Evolutionary conservation across 2,113 vertebrate species (phyloP).

Genomic region (Rhizomys pruinosus): DNA sequence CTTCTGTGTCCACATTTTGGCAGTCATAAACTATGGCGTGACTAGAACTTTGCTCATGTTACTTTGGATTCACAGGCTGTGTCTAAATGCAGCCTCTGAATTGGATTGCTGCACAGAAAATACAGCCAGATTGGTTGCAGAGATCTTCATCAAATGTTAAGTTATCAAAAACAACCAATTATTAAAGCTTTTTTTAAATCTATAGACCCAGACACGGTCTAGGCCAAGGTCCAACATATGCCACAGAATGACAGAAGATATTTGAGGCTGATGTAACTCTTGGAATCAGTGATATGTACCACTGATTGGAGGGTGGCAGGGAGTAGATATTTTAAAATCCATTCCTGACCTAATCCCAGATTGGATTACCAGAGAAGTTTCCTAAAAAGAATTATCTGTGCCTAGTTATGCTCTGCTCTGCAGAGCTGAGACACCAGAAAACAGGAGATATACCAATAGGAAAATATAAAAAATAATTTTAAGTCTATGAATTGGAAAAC

Average conservation of each 20-base stretch:
- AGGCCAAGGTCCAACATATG: conserved; percentile 47
- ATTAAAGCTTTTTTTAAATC: conserved; percentile 72
- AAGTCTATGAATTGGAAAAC: conserved; percentile 23
- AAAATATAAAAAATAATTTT: conserved; percentile 32
- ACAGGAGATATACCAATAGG: not conserved
- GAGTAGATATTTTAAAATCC: conserved; percentile 52
- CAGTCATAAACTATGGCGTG: conserved; percentile 80
- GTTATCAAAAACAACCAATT: conserved; percentile 72
- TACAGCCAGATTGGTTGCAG: conserved; percentile 71
- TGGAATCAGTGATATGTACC: conserved; percentile 33
- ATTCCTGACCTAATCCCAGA: conserved; percentile 38
- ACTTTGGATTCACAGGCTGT: conserved; percentile 80
- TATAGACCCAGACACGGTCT: conserved; percentile 50
- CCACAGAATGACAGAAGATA: conserved; percentile 55
- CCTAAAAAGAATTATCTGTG: conserved; percentile 16
- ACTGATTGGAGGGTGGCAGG: not conserved
- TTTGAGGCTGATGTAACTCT: conserved; percentile 15
- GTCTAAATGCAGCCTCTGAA: conserved; percentile 79
- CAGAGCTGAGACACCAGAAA: not conserved
- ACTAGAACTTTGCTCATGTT: conserved; percentile 83
- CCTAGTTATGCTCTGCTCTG: not conserved
- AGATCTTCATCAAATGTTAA: conserved; percentile 79
- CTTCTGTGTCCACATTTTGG: conserved; percentile 82
- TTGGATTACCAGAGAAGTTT: conserved; percentile 51
- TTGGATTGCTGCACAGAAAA: conserved; percentile 68